Evolutionary conservation across 2,797 vertebrate species (phyloP).

Genomic region (Bryconaethiops microstoma): DNA sequence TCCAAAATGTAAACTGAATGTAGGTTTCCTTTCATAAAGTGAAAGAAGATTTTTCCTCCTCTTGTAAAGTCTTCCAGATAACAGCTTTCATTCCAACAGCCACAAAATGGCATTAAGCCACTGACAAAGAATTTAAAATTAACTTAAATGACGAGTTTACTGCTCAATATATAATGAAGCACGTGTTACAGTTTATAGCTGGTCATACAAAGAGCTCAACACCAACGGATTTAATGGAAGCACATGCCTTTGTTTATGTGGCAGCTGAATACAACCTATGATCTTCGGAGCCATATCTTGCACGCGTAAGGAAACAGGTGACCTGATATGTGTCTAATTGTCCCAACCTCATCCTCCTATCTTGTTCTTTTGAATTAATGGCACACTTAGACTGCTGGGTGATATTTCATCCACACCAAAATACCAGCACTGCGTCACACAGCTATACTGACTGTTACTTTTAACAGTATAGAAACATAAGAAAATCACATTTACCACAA

Average conservation of each 20-base stretch:
- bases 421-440: neutral
- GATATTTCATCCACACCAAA: neutral
- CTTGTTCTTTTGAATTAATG: neutral
- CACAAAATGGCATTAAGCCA: constrained; percentile 6
- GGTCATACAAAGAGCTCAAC: neutral
- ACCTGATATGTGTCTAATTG: constrained; percentile 1
- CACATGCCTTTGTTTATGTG: constrained; percentile 21
- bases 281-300: neutral
- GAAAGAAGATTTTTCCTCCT: no score
- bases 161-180: neutral
- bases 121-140: no score
- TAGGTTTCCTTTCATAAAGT: no score
- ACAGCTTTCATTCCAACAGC: no score
- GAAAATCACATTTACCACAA: no score
- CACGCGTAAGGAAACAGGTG: neutral
- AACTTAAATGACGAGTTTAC: neutral
- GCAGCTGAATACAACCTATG: neutral
- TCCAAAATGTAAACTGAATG: no score
- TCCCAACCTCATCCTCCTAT: neutral
- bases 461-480: neutral
- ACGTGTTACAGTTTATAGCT: neutral
- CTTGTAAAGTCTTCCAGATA: no score
- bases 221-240: neutral
- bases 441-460: neutral
- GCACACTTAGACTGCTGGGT: neutral